Percentiles rank a stretch among this genome's conserved stretches.
These are phyloP conservation scores for Ctenicera cuprea DNA, from an alignment of 2,888 invertebrate genomes.

Conservation along the genomic window DNA sequence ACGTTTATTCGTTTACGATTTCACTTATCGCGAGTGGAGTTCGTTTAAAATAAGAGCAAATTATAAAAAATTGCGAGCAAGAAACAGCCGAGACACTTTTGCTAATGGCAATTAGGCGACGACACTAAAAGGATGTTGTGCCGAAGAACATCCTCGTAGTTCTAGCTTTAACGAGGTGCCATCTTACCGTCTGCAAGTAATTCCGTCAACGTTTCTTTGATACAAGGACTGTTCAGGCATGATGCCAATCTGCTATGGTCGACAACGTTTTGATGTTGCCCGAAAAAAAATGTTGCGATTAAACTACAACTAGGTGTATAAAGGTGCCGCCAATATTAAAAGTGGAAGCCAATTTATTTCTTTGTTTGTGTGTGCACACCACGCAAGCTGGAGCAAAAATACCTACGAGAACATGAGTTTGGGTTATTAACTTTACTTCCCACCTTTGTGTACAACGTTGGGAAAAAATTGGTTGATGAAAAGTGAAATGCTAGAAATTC, in stretches of 20 bases:
- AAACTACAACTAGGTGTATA: neutral
- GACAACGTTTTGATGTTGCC: neutral
- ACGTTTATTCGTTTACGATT: neutral
- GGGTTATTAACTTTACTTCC: too few relatives aligned
- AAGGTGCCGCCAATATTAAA: constrained; percentile 4
- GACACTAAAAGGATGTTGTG: constrained; percentile 13
- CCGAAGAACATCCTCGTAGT: constrained; percentile 18
- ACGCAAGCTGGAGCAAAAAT: neutral
- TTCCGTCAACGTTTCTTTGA: constrained; percentile 22
- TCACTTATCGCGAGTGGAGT: constrained; percentile 1
- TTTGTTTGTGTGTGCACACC: constrained; percentile 10
- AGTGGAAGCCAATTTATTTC: neutral
- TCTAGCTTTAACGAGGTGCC: constrained; percentile 25
- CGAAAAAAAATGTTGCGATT: neutral
- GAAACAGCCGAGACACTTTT: neutral
- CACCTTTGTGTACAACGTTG: too few relatives aligned
- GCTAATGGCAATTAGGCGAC: constrained; percentile 31
- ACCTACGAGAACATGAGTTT: neutral
- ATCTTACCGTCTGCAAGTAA: constrained; percentile 4
- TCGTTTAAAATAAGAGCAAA: constrained; percentile 10
- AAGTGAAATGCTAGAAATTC: neutral
- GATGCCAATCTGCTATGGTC: constrained; percentile 7
- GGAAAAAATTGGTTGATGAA: too few relatives aligned
- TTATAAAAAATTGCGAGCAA: neutral
- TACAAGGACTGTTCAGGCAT: constrained; percentile 11